Evolutionary conservation across 2,888 invertebrate genomes (phyloP).

Genomic region (Vanessa cardui): DNA sequence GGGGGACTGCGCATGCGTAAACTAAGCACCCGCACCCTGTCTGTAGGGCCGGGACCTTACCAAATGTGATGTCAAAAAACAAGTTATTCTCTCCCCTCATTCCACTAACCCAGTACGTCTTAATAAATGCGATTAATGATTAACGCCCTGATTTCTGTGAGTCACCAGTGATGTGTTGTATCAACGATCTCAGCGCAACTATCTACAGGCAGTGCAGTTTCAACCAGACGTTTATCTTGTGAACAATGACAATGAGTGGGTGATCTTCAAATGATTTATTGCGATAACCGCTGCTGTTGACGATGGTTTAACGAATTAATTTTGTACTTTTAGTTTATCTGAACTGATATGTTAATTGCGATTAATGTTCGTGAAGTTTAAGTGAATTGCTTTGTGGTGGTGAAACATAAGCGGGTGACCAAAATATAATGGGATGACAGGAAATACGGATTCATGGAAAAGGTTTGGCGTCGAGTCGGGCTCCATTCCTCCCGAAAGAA

Average conservation of each 20-base stretch:
- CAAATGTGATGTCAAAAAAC: conserved; percentile 79
- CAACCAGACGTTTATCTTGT: conserved; percentile 42
- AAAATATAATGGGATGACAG: conserved; percentile 79
- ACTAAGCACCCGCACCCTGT: conserved; percentile 71
- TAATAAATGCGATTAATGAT: conserved; percentile 66
- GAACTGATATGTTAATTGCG: conserved; percentile 22
- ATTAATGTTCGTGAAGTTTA: conserved; percentile 30
- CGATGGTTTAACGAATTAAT: conserved; percentile 18
- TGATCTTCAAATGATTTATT: conserved; percentile 60
- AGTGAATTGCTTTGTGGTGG: conserved; percentile 41
- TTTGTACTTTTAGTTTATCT: conserved; percentile 15
- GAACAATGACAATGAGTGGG: conserved; percentile 70
- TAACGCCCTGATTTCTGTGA: conserved; percentile 55
- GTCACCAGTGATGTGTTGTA: conserved; percentile 37
- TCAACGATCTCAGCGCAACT: conserved; percentile 26
- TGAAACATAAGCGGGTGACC: conserved; percentile 34
- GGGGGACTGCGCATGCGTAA: conserved; percentile 78
- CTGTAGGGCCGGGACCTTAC: conserved; percentile 72
- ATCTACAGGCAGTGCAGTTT: conserved; percentile 34
- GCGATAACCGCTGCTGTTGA: conserved; percentile 32
- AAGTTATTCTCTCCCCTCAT: conserved; percentile 79
- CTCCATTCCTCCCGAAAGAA: conserved; percentile 83
- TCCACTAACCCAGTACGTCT: conserved; percentile 79
- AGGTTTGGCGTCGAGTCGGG: conserved; percentile 82
- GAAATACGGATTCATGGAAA: conserved; percentile 80